Evolutionary conservation across 1,140 invertebrate genomes (phyloP), one percentile per base, ranked within the genome.

Genomic region (Plodia interpunctella): DNA sequence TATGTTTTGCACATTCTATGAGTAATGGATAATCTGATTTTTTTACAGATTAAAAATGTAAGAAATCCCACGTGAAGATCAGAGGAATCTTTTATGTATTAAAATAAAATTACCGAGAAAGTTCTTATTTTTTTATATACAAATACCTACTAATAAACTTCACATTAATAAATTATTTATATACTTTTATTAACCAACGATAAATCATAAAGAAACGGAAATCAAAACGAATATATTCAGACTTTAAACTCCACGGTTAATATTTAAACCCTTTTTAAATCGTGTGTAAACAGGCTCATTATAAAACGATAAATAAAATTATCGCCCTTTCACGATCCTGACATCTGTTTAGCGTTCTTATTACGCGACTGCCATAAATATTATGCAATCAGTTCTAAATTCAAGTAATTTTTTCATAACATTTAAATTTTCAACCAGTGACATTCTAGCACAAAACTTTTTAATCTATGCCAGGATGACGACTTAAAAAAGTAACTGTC

Each of bases 281-380:
- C 67, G 63, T 69, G 65, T 70, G 78, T 79, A 77, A 80, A 76
- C 69, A 65, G 61, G 67, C 78, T 86, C 81, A 86, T 86, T 81
- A 86, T 81, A 86, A 82, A 80, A 69, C 68, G 65, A 88, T 88
- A 88, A 88, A 88, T 86, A 84, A 87, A 83, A 87, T 86, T 83
- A 84, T 72, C 72, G 44, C 56, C 65, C 73, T 77, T 85, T 87
- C 80, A 85, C 67, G 72, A 77, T 57, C 35, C 49, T 70, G 76
- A 81, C 77, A 79, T 74, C 73, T 72, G 69, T 65, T 78, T 78
- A 74, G 67, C 74, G 68, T 73, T 70, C 65, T 71, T 68, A 63
- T 78, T 76, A 63, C 64, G 78, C 74, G 65, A 66, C 68, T 60
- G 52, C 66, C 67, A 80, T 84, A 86, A 84, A 86, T 84, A 76